These are phyloP conservation scores for Lophotis ruficrista DNA, from an alignment of 2,113 vertebrate genomes.

Conservation along the genomic window DNA sequence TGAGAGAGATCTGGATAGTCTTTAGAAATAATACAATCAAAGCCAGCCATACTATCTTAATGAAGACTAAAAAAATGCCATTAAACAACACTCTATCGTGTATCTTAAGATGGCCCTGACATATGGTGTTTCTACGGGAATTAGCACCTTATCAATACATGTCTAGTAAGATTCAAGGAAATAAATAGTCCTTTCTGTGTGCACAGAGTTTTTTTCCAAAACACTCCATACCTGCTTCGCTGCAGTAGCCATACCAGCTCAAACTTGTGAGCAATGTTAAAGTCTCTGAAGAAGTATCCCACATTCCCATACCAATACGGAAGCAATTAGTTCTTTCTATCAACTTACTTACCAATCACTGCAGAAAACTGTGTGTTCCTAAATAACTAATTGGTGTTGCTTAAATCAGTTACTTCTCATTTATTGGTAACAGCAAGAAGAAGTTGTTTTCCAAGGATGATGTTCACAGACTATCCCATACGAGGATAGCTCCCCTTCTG, in stretches of 20 bases:
- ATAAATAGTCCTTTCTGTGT: neutral
- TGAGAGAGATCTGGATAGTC: neutral
- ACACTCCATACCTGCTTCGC: neutral
- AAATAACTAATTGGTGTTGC: neutral
- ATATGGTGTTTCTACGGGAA: neutral
- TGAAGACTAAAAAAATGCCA: neutral
- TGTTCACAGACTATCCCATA: fast-evolving
- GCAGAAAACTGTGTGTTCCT: neutral
- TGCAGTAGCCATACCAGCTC: neutral
- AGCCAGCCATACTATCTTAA: neutral
- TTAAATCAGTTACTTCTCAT: neutral
- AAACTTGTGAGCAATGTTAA: neutral
- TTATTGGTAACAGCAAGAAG: neutral
- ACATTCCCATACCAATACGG: neutral
- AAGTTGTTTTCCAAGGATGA: neutral
- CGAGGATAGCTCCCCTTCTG: neutral
- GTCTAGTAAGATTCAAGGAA: neutral
- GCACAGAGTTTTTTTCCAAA: neutral
- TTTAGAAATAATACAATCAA: neutral
- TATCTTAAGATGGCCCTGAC: neutral
- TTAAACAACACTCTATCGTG: neutral
- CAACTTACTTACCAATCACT: neutral
- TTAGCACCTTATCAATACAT: neutral
- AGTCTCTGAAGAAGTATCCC: neutral
- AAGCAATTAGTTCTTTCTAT: neutral